Conservation (phyloP, 1,140 invertebrate species). For the Hyles vespertilio region DNA sequence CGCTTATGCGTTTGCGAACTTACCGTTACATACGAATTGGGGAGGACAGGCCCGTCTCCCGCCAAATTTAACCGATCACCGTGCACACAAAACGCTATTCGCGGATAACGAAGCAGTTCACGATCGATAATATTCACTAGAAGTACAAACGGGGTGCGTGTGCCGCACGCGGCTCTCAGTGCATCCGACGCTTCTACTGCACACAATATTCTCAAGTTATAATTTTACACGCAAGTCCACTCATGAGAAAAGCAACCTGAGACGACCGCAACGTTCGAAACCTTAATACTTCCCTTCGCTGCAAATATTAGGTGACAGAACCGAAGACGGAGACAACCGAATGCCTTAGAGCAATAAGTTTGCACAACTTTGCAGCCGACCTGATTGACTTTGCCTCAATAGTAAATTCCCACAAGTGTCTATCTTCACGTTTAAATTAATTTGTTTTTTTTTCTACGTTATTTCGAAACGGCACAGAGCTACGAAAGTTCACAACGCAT, state of each 20-base stretch:
- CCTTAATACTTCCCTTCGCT: conserved; percentile 74
- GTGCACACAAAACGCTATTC: conserved; percentile 55
- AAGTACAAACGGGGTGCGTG: conserved; percentile 36
- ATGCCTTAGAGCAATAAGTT: conserved; percentile 50
- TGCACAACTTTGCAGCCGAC: conserved; percentile 33
- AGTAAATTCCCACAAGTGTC: background rate
- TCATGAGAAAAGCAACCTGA: conserved; percentile 74
- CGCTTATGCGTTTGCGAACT: conserved; percentile 24
- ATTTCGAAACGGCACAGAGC: conserved; percentile 13
- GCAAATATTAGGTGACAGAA: conserved; percentile 73
- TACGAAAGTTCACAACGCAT: conserved; percentile 49
- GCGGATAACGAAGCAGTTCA: conserved; percentile 42
- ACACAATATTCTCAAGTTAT: conserved; percentile 72
- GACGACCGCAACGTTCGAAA: conserved; percentile 73
- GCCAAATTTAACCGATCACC: conserved; percentile 60
- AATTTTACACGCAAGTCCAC: conserved; percentile 72
- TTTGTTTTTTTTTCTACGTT: background rate
- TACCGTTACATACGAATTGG: conserved; percentile 46
- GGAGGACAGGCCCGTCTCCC: conserved; percentile 46
- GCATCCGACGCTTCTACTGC: conserved; percentile 50
- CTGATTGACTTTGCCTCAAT: background rate
- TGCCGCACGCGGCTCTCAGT: conserved; percentile 44
- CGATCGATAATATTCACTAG: conserved; percentile 64
- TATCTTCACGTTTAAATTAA: background rate
- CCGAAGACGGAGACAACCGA: conserved; percentile 48